Evolutionary conservation across 2,888 invertebrate species (phyloP), one percentile per base, ranked within the genome.

Genomic region (Caradrina kadenii): DNA sequence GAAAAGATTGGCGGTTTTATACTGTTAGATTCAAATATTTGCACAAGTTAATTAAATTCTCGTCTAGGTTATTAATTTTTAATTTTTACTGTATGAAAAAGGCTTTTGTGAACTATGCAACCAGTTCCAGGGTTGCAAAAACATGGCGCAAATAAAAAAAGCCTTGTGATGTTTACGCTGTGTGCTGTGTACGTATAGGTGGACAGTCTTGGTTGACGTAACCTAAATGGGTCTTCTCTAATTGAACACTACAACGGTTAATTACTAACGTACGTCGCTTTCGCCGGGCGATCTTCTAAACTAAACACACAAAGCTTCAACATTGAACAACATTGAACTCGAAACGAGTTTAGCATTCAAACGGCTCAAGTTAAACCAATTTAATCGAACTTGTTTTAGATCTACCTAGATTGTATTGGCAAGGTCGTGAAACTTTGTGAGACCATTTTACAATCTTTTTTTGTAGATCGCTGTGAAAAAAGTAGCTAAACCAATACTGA

Each of bases 231-330:
- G 79, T 71, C 79, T 76, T 82, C 82, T 79, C 81, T 89, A 89
- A 89, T 88, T 88, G 87, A 88, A 89, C 87, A 85, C 84, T 84
- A 85, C 84, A 83, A 85, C 80, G 80, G 84, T 87, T 90, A 89
- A 90, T 89, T 89, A 86, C 87, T 73, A 80, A 81, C 86, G 85
- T 82, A 87, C 80, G 81, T 75, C 82, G 83, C 84, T 85, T 82
- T 84, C 78, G 74, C 81, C 79, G 81, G 85, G 75, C 85, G 80
- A 89, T 90, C 87, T 89, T 87, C 77, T 66, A 82, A 90, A 89
- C 89, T 88, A 90, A 89, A 89, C 87, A 89, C 86, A 88, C 85
- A 90, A 87, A 87, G 88, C 87, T 90, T 85, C 82, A 84, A 80
- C 75, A 85, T 87, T 88, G 73, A 89, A 90, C 90, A 88, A 89